Conservation (phyloP, 2,797 vertebrate species). For the Eremophila alpestris region DNA sequence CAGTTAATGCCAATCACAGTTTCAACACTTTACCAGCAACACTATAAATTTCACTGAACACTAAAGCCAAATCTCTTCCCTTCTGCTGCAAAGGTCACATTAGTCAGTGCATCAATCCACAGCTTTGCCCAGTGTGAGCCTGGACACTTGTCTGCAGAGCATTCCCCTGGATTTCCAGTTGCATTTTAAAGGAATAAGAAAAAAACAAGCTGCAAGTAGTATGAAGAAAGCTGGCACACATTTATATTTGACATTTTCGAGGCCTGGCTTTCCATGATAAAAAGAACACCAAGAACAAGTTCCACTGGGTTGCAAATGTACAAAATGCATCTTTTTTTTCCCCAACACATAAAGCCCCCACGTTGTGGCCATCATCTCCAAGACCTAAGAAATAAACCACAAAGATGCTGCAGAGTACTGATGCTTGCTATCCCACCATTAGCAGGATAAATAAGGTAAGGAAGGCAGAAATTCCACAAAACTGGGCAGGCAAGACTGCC, state of each 20-base stretch:
- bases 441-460: background rate
- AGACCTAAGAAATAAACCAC: background rate
- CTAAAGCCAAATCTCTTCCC: background rate
- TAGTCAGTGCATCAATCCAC: background rate
- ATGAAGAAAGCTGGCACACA: background rate
- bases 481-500: background rate
- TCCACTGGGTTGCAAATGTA: background rate
- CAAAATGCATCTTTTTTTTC: accelerated
- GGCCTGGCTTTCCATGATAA: background rate
- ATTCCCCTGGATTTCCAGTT: background rate
- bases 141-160: background rate
- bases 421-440: background rate
- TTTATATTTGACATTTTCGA: background rate
- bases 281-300: background rate
- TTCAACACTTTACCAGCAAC: background rate
- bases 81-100: background rate
- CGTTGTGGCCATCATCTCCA: background rate
- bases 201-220: background rate
- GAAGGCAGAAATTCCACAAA: background rate
- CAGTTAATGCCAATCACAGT: background rate
- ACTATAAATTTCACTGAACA: background rate
- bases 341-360: background rate
- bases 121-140: background rate
- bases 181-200: background rate
- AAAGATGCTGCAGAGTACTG: background rate